phyloP scores from a whole-genome alignment of 2,113 vertebrate species.

The Prionailurus bengalensis region DNA sequence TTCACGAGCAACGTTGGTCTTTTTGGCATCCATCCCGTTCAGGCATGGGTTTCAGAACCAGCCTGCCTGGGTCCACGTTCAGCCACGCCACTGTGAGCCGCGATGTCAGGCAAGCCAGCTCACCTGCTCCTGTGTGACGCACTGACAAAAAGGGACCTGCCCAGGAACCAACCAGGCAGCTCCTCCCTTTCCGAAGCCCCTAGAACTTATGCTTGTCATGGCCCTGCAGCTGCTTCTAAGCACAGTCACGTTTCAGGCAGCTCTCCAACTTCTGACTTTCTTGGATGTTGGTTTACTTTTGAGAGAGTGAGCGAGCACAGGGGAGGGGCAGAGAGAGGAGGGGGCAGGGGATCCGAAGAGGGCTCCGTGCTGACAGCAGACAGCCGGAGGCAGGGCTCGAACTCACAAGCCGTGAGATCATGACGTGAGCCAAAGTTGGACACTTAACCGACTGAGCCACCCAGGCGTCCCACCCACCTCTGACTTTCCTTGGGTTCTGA shows the following conservation, averaged over 20 bases:
- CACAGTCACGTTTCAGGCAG: fast-evolving
- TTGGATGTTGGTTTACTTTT: too few species aligned
- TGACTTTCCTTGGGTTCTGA: neutral
- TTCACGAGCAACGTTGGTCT: neutral
- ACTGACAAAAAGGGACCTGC: too few species aligned
- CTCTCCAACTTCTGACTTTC: neutral
- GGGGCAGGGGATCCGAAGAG: too few species aligned
- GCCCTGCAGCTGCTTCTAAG: too few species aligned
- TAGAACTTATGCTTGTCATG: neutral
- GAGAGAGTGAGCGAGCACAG: too few species aligned
- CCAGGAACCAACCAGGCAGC: fast-evolving
- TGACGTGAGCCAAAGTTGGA: too few species aligned
- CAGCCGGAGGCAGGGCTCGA: too few species aligned
- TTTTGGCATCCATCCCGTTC: neutral
- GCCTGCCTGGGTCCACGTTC: too few species aligned
- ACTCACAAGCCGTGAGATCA: too few species aligned
- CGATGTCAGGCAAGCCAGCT: neutral
- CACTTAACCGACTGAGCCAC: too few species aligned
- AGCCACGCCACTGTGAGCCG: neutral
- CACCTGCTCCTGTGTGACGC: fast-evolving
- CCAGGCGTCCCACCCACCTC: neutral
- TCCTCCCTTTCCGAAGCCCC: neutral
- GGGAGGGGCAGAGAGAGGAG: too few species aligned
- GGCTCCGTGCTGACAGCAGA: too few species aligned
- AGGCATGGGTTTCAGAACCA: fast-evolving